A percentile compares a stretch with the other conserved stretches of the same genome.
Conservation (phyloP, 2,113 vertebrate species). For the Gopherus evgoodei region DNA sequence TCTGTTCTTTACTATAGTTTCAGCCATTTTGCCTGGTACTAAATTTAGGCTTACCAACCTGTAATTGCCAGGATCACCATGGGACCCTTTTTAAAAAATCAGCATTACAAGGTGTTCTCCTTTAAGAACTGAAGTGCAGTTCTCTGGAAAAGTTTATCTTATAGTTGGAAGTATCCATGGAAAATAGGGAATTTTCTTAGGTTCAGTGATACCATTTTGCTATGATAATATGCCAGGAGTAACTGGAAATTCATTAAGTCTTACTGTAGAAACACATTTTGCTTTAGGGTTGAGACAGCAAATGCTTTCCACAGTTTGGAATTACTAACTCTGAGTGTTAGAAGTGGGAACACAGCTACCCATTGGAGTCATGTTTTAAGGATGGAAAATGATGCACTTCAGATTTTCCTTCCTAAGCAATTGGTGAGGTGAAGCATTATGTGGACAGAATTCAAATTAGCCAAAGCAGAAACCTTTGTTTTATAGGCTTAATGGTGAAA, state of each 20-base stretch:
- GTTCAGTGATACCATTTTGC: background rate
- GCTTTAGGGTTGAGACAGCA: background rate
- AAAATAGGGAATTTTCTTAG: background rate
- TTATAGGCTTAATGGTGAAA: accelerated
- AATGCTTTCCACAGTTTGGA: accelerated
- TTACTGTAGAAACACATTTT: background rate
- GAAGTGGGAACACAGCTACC: background rate
- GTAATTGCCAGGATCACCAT: background rate
- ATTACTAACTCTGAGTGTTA: background rate
- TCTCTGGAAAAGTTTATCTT: background rate
- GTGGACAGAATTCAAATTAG: background rate
- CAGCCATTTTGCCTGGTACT: background rate
- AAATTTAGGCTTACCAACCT: background rate
- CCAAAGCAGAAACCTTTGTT: background rate
- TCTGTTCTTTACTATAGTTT: background rate
- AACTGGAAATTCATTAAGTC: background rate
- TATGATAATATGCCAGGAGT: background rate
- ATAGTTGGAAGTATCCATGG: background rate
- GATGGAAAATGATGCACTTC: background rate
- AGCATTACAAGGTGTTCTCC: background rate
- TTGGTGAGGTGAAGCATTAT: background rate
- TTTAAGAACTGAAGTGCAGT: background rate
- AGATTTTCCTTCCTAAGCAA: background rate
- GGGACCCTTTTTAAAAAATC: background rate
- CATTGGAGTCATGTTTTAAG: background rate